phyloP scores from a whole-genome alignment of 2,113 vertebrate genomes.

The Rana temporaria region DNA sequence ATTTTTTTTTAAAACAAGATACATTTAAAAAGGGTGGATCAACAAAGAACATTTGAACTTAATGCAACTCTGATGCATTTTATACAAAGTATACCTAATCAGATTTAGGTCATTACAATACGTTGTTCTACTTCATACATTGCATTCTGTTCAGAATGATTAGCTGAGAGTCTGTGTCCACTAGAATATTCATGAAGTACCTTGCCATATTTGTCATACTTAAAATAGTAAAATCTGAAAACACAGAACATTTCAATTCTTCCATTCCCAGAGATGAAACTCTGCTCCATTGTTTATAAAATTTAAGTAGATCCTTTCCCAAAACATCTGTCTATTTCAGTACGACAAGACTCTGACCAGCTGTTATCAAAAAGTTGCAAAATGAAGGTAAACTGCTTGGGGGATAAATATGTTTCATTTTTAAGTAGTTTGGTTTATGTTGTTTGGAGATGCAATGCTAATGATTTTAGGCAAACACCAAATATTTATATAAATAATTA shows the following conservation, averaged over 20 bases:
- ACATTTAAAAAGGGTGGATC: neutral
- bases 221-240: constrained; percentile 33
- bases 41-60: neutral
- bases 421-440: neutral
- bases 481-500: neutral
- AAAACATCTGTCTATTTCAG: constrained; percentile 43
- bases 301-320: constrained; percentile 32
- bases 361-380: constrained; percentile 27
- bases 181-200: constrained; percentile 31
- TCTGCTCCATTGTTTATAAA: constrained; percentile 21
- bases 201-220: constrained; percentile 31
- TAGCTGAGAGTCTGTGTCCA: constrained; percentile 3
- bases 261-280: constrained; percentile 30
- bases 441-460: neutral
- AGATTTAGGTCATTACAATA: neutral
- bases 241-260: constrained; percentile 12
- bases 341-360: constrained; percentile 29
- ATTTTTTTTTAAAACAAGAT: neutral
- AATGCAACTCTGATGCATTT: neutral
- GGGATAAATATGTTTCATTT: constrained; percentile 23
- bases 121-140: constrained; percentile 2
- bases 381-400: constrained; percentile 35
- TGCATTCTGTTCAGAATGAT: neutral
- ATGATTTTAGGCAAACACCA: neutral
- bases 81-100: neutral